Percentiles rank a stretch among this genome's conserved stretches.
These are phyloP conservation scores for Pelochelys cantorii DNA, from an alignment of 2,797 vertebrate genomes.

Conservation along the genomic window DNA sequence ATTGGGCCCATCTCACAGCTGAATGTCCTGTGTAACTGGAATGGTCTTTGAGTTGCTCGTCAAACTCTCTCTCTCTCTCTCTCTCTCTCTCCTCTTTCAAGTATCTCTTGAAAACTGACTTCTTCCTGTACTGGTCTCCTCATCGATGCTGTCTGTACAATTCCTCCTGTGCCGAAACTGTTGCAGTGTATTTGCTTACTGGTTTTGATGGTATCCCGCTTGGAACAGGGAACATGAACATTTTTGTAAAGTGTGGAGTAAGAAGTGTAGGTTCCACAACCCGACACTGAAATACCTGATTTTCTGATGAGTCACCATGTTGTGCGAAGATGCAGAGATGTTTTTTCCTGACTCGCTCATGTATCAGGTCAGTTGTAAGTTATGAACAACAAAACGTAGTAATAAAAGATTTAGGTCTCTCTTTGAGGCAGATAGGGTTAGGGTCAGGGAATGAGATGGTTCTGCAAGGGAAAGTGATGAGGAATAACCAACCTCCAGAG, in stretches of 20 bases:
- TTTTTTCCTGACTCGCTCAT: conserved; percentile 38
- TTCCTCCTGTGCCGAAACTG: background rate
- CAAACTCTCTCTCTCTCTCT: background rate
- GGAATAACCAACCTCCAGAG: background rate
- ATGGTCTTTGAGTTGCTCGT: background rate
- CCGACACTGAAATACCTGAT: background rate
- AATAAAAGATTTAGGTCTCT: conserved; percentile 31
- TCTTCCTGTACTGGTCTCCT: background rate
- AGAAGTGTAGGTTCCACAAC: background rate
- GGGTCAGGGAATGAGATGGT: background rate
- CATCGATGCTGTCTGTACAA: background rate
- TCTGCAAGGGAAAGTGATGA: background rate
- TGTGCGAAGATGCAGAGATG: background rate
- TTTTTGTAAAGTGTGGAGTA: background rate
- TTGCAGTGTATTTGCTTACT: background rate
- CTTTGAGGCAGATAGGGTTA: conserved; percentile 11
- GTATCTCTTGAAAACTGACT: background rate
- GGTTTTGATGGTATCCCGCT: background rate
- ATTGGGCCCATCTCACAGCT: background rate
- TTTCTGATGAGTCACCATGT: conserved; percentile 30
- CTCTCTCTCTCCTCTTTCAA: background rate
- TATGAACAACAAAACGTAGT: conserved; percentile 17
- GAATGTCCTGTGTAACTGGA: background rate
- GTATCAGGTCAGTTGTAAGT: conserved; percentile 27
- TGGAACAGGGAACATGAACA: background rate